A percentile compares a stretch with the other conserved stretches of the same genome.
Evolutionary conservation across 64 coral and sea anemone genomes (phyloP).

Genomic region (Montipora foliosa): DNA sequence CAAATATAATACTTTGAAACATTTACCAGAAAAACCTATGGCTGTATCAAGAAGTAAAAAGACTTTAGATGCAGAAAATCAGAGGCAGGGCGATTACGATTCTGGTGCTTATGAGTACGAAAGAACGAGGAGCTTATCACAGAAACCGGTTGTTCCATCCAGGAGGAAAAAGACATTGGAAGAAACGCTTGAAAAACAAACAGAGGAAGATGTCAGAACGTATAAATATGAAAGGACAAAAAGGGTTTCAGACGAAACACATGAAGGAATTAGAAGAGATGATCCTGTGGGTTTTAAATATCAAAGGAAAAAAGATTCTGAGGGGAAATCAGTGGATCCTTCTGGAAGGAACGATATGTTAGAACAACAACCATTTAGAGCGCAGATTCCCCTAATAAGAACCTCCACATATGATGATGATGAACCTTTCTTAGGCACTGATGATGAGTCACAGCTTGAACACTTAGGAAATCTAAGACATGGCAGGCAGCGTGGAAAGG

Average conservation of each 20-base stretch:
- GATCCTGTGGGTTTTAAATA: neutral
- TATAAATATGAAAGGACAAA: neutral
- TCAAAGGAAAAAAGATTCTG: neutral
- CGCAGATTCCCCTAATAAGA: conserved; percentile 6
- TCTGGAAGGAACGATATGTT: neutral
- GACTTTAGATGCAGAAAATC: neutral
- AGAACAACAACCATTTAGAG: neutral
- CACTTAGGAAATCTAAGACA: conserved; percentile 30
- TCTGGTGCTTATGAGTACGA: neutral
- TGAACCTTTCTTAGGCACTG: neutral
- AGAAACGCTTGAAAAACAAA: neutral
- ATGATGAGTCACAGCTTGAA: neutral
- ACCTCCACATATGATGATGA: conserved; percentile 18
- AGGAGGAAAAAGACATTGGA: neutral
- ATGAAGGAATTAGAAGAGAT: neutral
- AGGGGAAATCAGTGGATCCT: neutral
- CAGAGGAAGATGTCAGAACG: neutral
- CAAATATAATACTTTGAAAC: neutral
- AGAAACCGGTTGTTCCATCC: neutral
- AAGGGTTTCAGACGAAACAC: neutral
- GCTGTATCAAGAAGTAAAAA: neutral
- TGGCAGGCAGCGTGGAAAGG: neutral
- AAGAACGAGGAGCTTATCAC: neutral
- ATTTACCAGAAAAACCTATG: neutral
- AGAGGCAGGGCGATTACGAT: neutral